Percentiles rank a stretch among this genome's conserved stretches.
phyloP scores from a whole-genome alignment of 92 coral and sea anemone species.

The Phenganax marumi region DNA sequence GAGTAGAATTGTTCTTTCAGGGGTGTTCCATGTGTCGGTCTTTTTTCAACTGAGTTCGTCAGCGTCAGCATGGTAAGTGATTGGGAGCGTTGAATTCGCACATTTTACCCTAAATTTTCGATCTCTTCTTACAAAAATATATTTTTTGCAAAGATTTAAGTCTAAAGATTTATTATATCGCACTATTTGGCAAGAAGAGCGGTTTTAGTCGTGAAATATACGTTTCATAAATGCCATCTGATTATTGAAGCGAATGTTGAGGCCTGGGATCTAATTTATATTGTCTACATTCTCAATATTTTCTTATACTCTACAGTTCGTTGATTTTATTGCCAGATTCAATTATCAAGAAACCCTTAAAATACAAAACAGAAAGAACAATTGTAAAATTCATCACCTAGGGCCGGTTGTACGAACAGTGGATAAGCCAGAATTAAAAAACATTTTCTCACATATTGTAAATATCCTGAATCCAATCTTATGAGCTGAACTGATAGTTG shows the following conservation, averaged over 20 bases:
- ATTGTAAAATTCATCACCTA: too few species aligned
- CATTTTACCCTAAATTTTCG: background rate
- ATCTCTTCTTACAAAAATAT: background rate
- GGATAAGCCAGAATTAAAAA: too few species aligned
- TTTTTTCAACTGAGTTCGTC: constrained; percentile 32
- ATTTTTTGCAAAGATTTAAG: background rate
- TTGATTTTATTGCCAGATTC: too few species aligned
- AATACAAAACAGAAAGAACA: too few species aligned
- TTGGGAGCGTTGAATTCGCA: background rate
- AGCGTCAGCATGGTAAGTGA: constrained; percentile 37
- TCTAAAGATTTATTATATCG: background rate
- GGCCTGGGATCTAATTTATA: background rate
- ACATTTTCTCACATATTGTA: too few species aligned
- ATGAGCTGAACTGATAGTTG: too few species aligned
- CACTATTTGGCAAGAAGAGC: background rate
- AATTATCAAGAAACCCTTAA: too few species aligned
- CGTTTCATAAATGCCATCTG: background rate
- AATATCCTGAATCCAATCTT: too few species aligned
- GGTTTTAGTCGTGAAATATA: background rate
- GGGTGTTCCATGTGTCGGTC: constrained; percentile 76
- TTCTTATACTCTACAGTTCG: background rate
- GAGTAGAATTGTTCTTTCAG: constrained; percentile 42
- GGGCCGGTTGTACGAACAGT: too few species aligned
- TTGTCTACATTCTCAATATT: background rate
- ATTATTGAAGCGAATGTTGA: background rate